phyloP scores from a whole-genome alignment of 1,140 invertebrate species.

The Pachypeltis micranthus region DNA sequence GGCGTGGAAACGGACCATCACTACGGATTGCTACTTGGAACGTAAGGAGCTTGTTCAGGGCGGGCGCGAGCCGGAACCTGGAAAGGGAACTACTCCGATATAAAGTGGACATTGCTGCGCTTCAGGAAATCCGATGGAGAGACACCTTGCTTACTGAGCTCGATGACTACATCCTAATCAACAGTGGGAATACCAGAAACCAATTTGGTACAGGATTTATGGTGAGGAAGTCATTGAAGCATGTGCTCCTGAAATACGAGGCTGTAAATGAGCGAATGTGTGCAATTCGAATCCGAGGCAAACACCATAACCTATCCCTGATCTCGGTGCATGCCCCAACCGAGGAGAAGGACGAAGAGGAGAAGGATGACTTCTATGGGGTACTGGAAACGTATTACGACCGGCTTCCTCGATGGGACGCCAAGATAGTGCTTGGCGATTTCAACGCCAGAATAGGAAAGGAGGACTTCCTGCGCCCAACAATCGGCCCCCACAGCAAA shows the following conservation, averaged over 20 bases:
- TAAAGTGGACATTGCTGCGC: constrained; percentile 21
- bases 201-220: constrained; percentile 14
- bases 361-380: constrained; percentile 20
- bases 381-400: constrained; percentile 8
- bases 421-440: constrained; percentile 21
- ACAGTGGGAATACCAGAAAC: constrained; percentile 8
- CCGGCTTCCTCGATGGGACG: constrained; percentile 4
- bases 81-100: constrained; percentile 21
- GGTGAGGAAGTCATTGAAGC: constrained; percentile 4
- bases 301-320: constrained; percentile 14
- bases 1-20: neutral
- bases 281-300: constrained; percentile 13
- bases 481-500: constrained; percentile 25
- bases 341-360: constrained; percentile 15
- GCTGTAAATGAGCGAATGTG: constrained; percentile 20
- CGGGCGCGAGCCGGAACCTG: constrained; percentile 16
- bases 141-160: constrained; percentile 1
- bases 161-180: constrained; percentile 4
- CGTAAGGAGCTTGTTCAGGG: constrained; percentile 18
- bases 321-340: constrained; percentile 17
- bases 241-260: constrained; percentile 11
- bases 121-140: constrained; percentile 23
- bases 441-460: constrained; percentile 21
- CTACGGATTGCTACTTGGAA: constrained; percentile 22
- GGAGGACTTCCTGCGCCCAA: neutral